Base-by-base conservation (phyloP, 2,797 vertebrate genomes). In the Natrix natrix region DNA sequence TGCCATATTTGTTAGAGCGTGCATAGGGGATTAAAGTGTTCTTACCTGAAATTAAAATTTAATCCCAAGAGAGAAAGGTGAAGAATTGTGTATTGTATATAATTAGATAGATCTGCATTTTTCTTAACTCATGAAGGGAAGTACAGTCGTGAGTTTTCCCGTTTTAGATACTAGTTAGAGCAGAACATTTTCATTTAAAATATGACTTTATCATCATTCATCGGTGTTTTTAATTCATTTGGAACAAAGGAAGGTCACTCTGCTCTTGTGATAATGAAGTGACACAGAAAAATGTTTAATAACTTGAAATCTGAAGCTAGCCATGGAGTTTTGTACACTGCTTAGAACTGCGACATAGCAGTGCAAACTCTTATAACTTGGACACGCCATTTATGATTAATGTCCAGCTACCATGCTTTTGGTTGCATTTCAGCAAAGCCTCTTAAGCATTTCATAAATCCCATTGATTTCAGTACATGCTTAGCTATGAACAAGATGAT, bases 241-340 rank as follows among this genome's bases (percentile, higher is more conserved):
- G 0, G 12, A 22, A 74, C 55, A 95, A 8, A 2, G 1, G 88
- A 57, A 95, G 92, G 94, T 90, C 88, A 78, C 11, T n/a, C 24
- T 92, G 92, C 74, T 95, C 95, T 61, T 0, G 74, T 20, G 89
- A 1, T 94, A 95, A 92, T 57, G 95, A 91, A 95, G 95, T 94
- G 5, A 43, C 83, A 6, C 0, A 48, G 88, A 93, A 94, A 89
- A 26, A 16, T 12, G 32, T 59, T 78, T 14, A 92, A 43, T 69
- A 54, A 0, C 32, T 1, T 87, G 95, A 92, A 92, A 93, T 8
- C 26, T 20, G 61, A 22, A 92, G 92, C 3, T 11, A 1, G 69
- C 69, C 69, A 78, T 8, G 43, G 32, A 78, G 43, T 78, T 37
- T 37, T 10, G 43, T 37, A 78, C 17, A 43, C 16, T 37, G 32